Conservation (phyloP, 1,140 invertebrate species). For the Orius laevigatus region DNA sequence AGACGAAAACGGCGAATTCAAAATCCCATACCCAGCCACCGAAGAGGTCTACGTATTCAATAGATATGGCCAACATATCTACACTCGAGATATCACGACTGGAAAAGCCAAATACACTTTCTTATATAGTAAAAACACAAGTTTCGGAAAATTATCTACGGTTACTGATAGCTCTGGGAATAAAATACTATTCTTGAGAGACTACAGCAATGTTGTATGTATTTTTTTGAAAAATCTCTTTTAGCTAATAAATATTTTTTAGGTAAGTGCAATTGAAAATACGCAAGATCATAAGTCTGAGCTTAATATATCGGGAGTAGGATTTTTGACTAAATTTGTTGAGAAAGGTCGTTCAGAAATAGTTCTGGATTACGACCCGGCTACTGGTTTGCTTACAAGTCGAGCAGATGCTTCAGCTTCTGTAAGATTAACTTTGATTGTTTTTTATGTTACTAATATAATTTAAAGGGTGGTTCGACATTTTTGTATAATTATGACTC, state of each 20-base stretch:
- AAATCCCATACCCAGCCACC: slow-evolving; percentile 76
- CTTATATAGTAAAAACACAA: slow-evolving; percentile 91
- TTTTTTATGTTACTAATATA: slow-evolving; percentile 10
- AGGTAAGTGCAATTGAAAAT: slow-evolving; percentile 76
- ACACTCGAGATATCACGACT: slow-evolving; percentile 82
- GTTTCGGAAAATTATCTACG: slow-evolving; percentile 81
- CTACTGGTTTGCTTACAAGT: slow-evolving; percentile 60
- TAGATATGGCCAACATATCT: slow-evolving; percentile 84
- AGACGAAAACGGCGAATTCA: slow-evolving; percentile 80
- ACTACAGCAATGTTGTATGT: slow-evolving; percentile 67
- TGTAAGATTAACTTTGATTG: slow-evolving; percentile 32
- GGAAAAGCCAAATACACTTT: slow-evolving; percentile 86
- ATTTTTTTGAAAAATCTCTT: neutral
- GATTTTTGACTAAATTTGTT: slow-evolving; percentile 63
- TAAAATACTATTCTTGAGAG: slow-evolving; percentile 77
- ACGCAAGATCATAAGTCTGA: slow-evolving; percentile 83
- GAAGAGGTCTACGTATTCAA: slow-evolving; percentile 91
- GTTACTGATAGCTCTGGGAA: slow-evolving; percentile 86
- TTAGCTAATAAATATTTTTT: neutral
- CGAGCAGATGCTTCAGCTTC: slow-evolving; percentile 39
- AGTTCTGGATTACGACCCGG: slow-evolving; percentile 68
- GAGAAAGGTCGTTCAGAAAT: slow-evolving; percentile 67
- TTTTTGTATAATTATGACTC: slow-evolving; percentile 80
- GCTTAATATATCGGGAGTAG: slow-evolving; percentile 72
- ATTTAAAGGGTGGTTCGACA: slow-evolving; percentile 58